phyloP scores from a whole-genome alignment of 2,797 vertebrate genomes.

The Triplophysa bombifrons region DNA sequence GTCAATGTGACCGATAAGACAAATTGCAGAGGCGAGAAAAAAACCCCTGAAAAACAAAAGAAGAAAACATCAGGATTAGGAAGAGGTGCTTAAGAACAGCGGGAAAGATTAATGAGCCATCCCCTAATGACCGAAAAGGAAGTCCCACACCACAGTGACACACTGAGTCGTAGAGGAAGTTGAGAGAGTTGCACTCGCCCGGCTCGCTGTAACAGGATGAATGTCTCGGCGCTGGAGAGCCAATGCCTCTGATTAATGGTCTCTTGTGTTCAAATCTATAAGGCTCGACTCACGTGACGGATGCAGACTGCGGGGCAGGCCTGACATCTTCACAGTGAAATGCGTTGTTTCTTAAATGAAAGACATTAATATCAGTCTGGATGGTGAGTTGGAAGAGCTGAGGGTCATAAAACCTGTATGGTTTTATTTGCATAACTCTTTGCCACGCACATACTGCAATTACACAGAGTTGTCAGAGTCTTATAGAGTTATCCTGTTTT shows the following conservation, averaged over 20 bases:
- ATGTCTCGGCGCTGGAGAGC: slow-evolving; percentile 32
- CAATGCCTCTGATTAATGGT: slow-evolving; percentile 49
- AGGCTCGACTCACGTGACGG: slow-evolving; percentile 8
- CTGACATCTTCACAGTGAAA: slow-evolving; percentile 27
- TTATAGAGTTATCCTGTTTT: neutral
- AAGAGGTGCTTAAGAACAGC: slow-evolving; percentile 66
- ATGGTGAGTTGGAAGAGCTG: slow-evolving; percentile 34
- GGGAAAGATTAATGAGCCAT: slow-evolving; percentile 79
- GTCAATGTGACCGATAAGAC: slow-evolving; percentile 79
- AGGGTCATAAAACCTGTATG: neutral
- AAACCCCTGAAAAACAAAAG: slow-evolving; percentile 61
- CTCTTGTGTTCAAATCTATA: slow-evolving; percentile 48
- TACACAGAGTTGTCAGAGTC: neutral
- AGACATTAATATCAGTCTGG: slow-evolving; percentile 48
- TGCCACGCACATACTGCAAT: neutral
- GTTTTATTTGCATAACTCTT: neutral
- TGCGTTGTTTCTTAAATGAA: slow-evolving; percentile 34
- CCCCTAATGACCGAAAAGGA: slow-evolving; percentile 68
- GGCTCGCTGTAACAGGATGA: slow-evolving; percentile 42
- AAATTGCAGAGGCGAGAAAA: slow-evolving; percentile 68
- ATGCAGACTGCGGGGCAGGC: slow-evolving; percentile 17
- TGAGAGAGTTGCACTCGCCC: slow-evolving; percentile 61
- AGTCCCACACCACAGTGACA: slow-evolving; percentile 71
- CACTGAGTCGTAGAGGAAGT: slow-evolving; percentile 64
- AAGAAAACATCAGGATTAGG: slow-evolving; percentile 50